Evolutionary conservation across 2,797 vertebrate species (phyloP), one percentile per base, ranked within the genome.

Genomic region (Mormyrus proboscirostris): DNA sequence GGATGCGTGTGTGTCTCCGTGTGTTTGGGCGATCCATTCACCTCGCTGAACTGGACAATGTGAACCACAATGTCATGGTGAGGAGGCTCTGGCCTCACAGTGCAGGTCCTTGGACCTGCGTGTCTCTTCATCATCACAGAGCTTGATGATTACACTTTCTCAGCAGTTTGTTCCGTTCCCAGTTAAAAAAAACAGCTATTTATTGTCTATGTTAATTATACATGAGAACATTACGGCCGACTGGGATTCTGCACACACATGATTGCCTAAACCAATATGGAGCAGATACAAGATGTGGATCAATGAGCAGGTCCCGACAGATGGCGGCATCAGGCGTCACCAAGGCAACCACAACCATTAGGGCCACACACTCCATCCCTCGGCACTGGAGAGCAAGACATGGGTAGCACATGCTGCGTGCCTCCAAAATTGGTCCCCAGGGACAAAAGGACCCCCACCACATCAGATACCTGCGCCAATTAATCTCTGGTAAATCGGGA

Each of bases 371-470:
- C 73, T 89, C 59, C 93, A 88, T 82, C 76, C 89, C 93, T 90
- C 90, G 90, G 94, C 94, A 96, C 93, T 94, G 93, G 92, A 92
- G 94, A 69, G 85, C 92, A 93, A 93, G 94, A 92, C 95, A 91
- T 90, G 91, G 19, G 50, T 91, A 89, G 90, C 91, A 88, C 92
- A 92, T 91, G 83, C 89, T 89, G 29, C 19, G 91, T 88, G 87
- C 91, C 90, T 94, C 92, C 87, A 92, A 95, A 95, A 97, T 96
- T 94, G 93, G 94, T 94, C 95, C 95, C 94, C 91, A 88, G 91
- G 93, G 95, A 95, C 44, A 84, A 10, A 38, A 91, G 89, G 92
- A 89, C 89, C 59, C 76, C 88, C 89, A 91, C 82, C 89, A 22
- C 90, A 25, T 90, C 53, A 90, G 88, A 87, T 92, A 89, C 10